These are phyloP conservation scores for Platichthys flesus DNA, from an alignment of 2,113 vertebrate species.

Conservation along the genomic window DNA sequence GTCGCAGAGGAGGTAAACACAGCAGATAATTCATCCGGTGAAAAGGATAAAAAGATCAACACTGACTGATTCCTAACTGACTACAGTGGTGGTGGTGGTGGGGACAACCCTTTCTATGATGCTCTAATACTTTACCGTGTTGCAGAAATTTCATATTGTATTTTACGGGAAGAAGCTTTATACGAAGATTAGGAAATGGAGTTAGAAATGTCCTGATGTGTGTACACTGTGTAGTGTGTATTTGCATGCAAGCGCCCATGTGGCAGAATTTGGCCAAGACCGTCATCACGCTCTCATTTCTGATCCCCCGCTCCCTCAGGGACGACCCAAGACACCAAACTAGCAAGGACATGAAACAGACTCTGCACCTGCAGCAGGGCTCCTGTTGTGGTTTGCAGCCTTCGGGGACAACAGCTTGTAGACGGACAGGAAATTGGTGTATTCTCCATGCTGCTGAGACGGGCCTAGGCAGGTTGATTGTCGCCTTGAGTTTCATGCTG, in stretches of 20 bases:
- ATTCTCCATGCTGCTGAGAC: slow-evolving; percentile 17
- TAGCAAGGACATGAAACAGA: background rate
- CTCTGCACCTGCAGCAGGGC: background rate
- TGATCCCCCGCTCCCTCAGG: background rate
- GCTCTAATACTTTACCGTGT: too few relatives aligned
- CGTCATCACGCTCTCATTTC: background rate
- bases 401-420: background rate
- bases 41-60: too few relatives aligned
- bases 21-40: too few relatives aligned
- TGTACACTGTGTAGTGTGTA: background rate
- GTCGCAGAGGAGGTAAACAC: too few relatives aligned
- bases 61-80: too few relatives aligned
- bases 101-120: too few relatives aligned
- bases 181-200: background rate
- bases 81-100: too few relatives aligned
- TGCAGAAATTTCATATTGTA: too few relatives aligned
- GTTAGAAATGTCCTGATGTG: background rate
- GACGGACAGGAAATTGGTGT: slow-evolving; percentile 7
- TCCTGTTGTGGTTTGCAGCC: background rate
- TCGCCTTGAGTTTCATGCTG: slow-evolving; percentile 54
- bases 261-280: background rate
- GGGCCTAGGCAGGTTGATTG: slow-evolving; percentile 50
- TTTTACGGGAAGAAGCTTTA: background rate
- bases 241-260: background rate
- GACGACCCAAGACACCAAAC: background rate